phyloP scores from a whole-genome alignment of 2,797 vertebrate species.

The Lepus oiostolus region DNA sequence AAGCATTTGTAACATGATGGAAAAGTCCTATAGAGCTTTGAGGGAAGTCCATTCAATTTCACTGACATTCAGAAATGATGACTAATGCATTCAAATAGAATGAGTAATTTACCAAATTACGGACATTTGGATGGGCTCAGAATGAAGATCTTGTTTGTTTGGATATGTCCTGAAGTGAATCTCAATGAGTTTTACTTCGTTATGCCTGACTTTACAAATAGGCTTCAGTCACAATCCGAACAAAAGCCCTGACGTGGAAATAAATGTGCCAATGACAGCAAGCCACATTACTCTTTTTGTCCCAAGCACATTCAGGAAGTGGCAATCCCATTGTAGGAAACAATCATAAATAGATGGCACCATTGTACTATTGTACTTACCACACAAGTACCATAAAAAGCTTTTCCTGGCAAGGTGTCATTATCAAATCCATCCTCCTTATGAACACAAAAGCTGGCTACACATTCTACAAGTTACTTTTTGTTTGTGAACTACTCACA shows the following conservation, averaged over 20 bases:
- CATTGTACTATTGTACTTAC: conserved; percentile 47
- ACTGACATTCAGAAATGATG: conserved; percentile 80
- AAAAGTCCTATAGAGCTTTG: conserved; percentile 68
- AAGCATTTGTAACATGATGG: conserved; percentile 69
- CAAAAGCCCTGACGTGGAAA: conserved; percentile 78
- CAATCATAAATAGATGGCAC: conserved; percentile 57
- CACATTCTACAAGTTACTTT: neutral
- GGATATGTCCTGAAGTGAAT: conserved; percentile 77
- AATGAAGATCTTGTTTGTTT: conserved; percentile 83
- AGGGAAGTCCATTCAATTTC: conserved; percentile 76
- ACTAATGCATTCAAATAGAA: conserved; percentile 73
- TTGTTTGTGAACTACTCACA: neutral
- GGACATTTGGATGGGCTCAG: conserved; percentile 71
- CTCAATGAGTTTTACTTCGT: conserved; percentile 79
- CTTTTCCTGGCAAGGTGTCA: neutral
- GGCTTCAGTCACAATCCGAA: conserved; percentile 79
- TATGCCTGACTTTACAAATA: conserved; percentile 80
- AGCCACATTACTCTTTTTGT: conserved; percentile 69
- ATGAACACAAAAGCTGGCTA: neutral
- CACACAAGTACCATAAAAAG: neutral
- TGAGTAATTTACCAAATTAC: conserved; percentile 84
- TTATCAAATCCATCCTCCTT: neutral
- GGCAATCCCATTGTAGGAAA: conserved; percentile 28
- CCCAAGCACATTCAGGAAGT: conserved; percentile 1
- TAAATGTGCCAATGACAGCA: conserved; percentile 71